Percentiles rank a stretch among this genome's conserved stretches.
These are phyloP conservation scores for Onthophagus taurus DNA, from an alignment of 1,140 invertebrate genomes.

Conservation along the genomic window DNA sequence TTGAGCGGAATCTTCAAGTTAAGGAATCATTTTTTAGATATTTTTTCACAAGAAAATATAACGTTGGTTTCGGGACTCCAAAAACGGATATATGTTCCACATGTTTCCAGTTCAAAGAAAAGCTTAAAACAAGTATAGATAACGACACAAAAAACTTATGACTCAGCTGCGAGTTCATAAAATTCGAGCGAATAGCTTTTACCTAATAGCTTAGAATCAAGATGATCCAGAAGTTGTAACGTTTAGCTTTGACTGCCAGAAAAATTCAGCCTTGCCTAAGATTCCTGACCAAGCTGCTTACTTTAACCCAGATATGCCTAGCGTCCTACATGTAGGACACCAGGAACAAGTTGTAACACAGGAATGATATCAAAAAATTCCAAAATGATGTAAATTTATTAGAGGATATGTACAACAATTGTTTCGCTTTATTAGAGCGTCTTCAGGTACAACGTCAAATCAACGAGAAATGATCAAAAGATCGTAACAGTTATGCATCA, in stretches of 20 bases:
- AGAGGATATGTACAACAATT: no score
- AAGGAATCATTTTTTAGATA: conserved; percentile 11
- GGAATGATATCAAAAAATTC: no score
- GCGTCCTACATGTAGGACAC: no score
- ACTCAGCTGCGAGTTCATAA: conserved; percentile 7
- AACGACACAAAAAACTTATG: conserved; percentile 1
- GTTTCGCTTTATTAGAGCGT: no score
- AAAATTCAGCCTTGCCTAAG: conserved; percentile 7
- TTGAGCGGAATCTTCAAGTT: conserved; percentile 8
- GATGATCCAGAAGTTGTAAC: conserved; percentile 9
- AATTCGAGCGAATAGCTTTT: conserved; percentile 4
- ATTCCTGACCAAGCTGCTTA: conserved; percentile 3
- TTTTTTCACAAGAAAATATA: conserved; percentile 8
- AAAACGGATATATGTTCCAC: conserved; percentile 6
- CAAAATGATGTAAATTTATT: no score
- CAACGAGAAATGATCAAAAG: no score
- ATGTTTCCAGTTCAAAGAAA: conserved; percentile 9
- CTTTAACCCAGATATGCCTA: no score
- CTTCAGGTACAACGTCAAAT: no score
- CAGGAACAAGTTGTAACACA: no score
- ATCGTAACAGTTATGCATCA: no score
- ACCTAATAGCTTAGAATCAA: background rate
- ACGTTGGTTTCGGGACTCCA: conserved; percentile 9
- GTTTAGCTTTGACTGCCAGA: conserved; percentile 8
- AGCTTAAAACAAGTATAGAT: conserved; percentile 1